Conservation (phyloP, 2,113 vertebrate species). For the Notechis scutatus region DNA sequence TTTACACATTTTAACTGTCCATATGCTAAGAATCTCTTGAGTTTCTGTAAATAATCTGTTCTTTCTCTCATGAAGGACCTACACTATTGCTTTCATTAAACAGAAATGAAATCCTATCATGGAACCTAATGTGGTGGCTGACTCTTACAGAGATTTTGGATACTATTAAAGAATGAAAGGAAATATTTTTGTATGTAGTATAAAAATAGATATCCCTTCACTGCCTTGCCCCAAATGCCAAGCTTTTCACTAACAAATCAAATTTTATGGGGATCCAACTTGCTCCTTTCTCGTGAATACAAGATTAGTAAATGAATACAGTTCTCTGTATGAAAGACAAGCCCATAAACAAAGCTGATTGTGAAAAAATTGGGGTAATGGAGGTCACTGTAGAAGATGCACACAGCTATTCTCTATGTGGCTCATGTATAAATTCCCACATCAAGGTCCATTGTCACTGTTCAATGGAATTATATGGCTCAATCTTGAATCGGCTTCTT, state of each 20-base stretch:
- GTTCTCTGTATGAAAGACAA: neutral
- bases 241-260: neutral
- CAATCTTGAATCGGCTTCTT: neutral
- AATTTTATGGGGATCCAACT: neutral
- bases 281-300: neutral
- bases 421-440: neutral
- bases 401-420: neutral
- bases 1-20: neutral
- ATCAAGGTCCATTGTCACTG: neutral
- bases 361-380: neutral
- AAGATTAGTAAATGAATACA: neutral
- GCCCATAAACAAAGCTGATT: neutral
- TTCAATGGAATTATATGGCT: neutral
- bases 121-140: neutral
- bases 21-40: neutral
- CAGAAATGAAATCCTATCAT: neutral
- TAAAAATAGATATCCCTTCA: neutral
- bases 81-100: neutral
- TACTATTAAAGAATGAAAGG: neutral
- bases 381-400: neutral
- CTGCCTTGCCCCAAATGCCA: neutral
- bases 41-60: neutral
- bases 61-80: neutral
- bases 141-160: neutral
- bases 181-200: neutral